Evolutionary conservation across 2,888 invertebrate genomes (phyloP), one percentile per base, ranked within the genome.

Genomic region (Xestia ashworthii): DNA sequence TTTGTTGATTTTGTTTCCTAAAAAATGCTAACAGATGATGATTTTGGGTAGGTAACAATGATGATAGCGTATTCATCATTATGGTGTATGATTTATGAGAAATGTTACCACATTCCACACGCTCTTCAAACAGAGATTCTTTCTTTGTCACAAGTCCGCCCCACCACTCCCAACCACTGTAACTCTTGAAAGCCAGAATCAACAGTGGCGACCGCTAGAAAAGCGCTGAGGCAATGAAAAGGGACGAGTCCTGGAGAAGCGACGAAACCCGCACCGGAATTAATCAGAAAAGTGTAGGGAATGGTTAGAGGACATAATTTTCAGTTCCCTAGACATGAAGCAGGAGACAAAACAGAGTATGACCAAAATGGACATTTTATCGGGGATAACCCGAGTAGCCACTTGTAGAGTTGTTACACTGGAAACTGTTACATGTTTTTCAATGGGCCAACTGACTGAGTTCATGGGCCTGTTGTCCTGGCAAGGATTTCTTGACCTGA

Each of bases 1-100:
- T 46, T 80, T 78, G 55, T 25, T 50, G 50, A 65, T 41, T 82
- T 38, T 46, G 6, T 46, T 53, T 41, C 11, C 5, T 8, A 46
- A 69, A 62, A 81, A 44, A 14, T 32, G 32, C 8, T 3, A 22
- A 16, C 2, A 70, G 44, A 46, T 8, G 14, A 41, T 50, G 19
- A 65, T 65, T 16, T 60, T 50, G 11, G 32, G 8, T 32, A 14
- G n/a, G 5, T n/a, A 32, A 32, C 8, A 48, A 6, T 22, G 16
- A 60, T 60, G n/a, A n/a, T n/a, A 60, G 60, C 16, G 32, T 32
- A 32, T 19, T 32, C 16, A 32, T 32, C 6, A 50, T 44, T 38
- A 38, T 14, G 41, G 1, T 50, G 11, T 69, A 16, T 44, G 32
- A 38, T n/a, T n/a, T n/a, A 46, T 19, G 8, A 5, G 14, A 41